phyloP scores from a whole-genome alignment of 2,888 invertebrate genomes.

The Acronicta alni region DNA sequence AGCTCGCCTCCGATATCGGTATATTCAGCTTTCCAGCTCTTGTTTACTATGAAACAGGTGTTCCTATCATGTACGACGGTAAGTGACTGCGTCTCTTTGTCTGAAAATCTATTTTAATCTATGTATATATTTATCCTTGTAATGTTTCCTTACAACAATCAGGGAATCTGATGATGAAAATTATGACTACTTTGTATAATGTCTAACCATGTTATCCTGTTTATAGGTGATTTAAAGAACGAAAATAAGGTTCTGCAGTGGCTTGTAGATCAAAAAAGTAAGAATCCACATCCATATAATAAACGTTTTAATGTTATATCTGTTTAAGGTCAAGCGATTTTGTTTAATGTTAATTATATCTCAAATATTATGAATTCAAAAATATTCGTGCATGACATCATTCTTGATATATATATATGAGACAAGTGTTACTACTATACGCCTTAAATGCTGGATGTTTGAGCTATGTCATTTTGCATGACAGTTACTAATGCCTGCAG shows the following conservation, averaged over 20 bases:
- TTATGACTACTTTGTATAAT: constrained; percentile 1
- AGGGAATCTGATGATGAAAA: constrained; percentile 11
- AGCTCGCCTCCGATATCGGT: constrained; percentile 96
- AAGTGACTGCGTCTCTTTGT: constrained; percentile 77
- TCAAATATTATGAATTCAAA: constrained; percentile 67
- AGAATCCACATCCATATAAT: constrained; percentile 91
- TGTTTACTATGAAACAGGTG: constrained; percentile 97
- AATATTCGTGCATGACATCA: constrained; percentile 87
- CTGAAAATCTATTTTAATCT: constrained; percentile 15
- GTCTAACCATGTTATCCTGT: constrained; percentile 75
- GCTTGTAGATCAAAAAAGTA: constrained; percentile 98
- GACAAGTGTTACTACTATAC: constrained; percentile 75
- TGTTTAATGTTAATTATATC: constrained; percentile 55
- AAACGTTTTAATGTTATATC: constrained; percentile 66
- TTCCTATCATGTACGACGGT: constrained; percentile 98
- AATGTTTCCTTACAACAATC: constrained; percentile 4
- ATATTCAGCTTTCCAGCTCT: constrained; percentile 97
- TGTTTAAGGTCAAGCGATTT: constrained; percentile 50
- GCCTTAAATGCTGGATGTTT: constrained; percentile 88
- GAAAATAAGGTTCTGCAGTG: constrained; percentile 98
- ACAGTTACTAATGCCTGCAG: constrained; percentile 90
- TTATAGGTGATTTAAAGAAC: constrained; percentile 97
- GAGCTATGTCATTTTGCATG: constrained; percentile 90
- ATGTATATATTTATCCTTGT: constrained; percentile 26
- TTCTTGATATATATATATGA: constrained; percentile 75